Base-by-base conservation (phyloP, 2,113 vertebrate genomes). In the Oceanites oceanicus region DNA sequence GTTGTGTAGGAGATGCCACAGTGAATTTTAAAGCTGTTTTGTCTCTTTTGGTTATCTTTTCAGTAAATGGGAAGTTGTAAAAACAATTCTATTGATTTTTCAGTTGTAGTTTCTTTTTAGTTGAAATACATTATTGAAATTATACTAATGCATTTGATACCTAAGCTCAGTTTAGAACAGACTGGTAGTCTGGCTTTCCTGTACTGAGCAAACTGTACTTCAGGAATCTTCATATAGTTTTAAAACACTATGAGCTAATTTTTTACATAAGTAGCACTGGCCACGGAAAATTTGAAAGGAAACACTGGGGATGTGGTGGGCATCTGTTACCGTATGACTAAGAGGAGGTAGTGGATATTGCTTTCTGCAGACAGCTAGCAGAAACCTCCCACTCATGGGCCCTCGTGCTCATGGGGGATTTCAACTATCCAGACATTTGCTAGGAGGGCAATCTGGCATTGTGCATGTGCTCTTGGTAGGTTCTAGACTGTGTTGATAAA, bases 21-120 rank as follows among this genome's bases (percentile, higher is more conserved):
- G 34, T 29, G 50, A 88, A 67, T 88, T 90, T 79, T 74, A 72
- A 89, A 88, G 67, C 50, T 83, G 8, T 66, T 94, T 91, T 59
- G 17, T 82, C 23, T 32, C 1, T 56, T 92, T 63, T 68, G 23
- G 16, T 65, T 72, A 61, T 49, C 36, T 68, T 93, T 77, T 84
- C 56, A 44, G 36, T 83, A 84, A 49, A 63, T 47, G 34, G 26
- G 36, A 74, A 44, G 38, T 74, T 79, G 75, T 25, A 45, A 27
- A 84, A 88, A 4, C 15, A 66, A 6, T 25, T 71, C 22, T 56
- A 6, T 79, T 85, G 25, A n/a, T 95, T 95, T 95, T 91, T 79
- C 40, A 76, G 25, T 82, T 89, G 30, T 44, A 62, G 65, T 40
- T 67, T 68, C 14, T 29, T 86, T 76, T 78, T 52, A 40, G 36